Evolutionary conservation across 1,140 invertebrate genomes (phyloP), one percentile per base, ranked within the genome.

Genomic region (Lepidurus arcticus): DNA sequence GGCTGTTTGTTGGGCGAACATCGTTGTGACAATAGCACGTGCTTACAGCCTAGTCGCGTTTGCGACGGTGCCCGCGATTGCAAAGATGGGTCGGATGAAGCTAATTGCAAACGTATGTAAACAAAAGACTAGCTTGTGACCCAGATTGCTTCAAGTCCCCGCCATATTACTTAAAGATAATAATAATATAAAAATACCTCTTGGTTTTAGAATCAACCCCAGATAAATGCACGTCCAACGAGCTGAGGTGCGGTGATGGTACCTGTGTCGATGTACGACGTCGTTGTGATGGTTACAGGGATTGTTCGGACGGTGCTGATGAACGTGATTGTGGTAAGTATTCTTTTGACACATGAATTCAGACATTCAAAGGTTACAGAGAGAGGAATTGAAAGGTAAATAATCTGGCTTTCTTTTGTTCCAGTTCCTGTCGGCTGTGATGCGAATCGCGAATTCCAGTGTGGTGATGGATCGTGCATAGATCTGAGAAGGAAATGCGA

Each of bases 41-140:
- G 53, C 53, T 65, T 65, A 65, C 53, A 65, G 3, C 53, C 53
- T 11, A 65, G 53, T 65, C 53, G 53, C 78, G 90, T 97, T 34
- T 98, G 96, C 34, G 91, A 98, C 84, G 91, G 92, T 8, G 88
- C 88, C 75, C 86, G 85, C 7, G 92, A 96, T 83, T 98, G 96
- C 83, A 86, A 88, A 11, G 96, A 98, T 85, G 89, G 91, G 24
- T 95, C 93, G 5, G 96, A 98, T 86, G 96, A 98, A 88, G 88
- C 90, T 47, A 77, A 81, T 16, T 84, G 83, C 79, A 81, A 79
- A 53, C 65, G 76, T 74, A 84, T 88, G 91, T 79, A 81, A 79
- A 53, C 65, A 65, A 44, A 44, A 84, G 88, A 91, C 83, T 97
- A 65, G 53, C 16, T 47, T 47, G 53, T 21, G 53, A 13, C 34